A percentile compares a stretch with the other conserved stretches of the same genome.
Evolutionary conservation across 2,888 invertebrate species (phyloP).

Genomic region (Pachydiplax longipennis): DNA sequence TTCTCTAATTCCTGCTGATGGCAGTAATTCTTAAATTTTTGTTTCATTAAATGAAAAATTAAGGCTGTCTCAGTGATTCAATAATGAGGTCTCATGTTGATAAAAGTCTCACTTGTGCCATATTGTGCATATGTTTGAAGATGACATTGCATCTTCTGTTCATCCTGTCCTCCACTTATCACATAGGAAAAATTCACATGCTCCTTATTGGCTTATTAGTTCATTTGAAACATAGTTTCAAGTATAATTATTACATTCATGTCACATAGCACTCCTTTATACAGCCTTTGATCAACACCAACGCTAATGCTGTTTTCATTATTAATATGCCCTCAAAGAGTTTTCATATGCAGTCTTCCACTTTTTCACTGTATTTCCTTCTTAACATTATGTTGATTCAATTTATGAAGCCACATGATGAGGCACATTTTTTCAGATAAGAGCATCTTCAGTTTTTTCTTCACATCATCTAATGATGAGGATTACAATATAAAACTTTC

Average conservation of each 20-base stretch:
- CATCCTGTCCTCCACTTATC: slow-evolving; percentile 27
- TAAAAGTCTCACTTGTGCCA: slow-evolving; percentile 2
- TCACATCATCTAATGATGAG: not conserved
- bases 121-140: not conserved
- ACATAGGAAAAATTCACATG: not conserved
- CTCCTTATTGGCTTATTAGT: not conserved
- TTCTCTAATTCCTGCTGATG: too few species aligned
- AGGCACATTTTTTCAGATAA: not conserved
- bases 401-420: too few species aligned
- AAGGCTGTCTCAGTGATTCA: not conserved
- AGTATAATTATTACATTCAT: not conserved
- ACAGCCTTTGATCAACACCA: not conserved
- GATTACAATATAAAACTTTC: not conserved
- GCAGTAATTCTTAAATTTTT: too few species aligned
- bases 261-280: not conserved
- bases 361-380: not conserved
- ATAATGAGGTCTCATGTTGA: not conserved
- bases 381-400: too few species aligned
- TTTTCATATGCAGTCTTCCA: not conserved
- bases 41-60: not conserved
- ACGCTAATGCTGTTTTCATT: not conserved
- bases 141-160: not conserved
- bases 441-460: not conserved
- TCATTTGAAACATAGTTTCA: not conserved
- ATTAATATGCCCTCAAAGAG: not conserved